Evolutionary conservation across 2,888 invertebrate genomes (phyloP).

Genomic region (Steinernema scapterisci): DNA sequence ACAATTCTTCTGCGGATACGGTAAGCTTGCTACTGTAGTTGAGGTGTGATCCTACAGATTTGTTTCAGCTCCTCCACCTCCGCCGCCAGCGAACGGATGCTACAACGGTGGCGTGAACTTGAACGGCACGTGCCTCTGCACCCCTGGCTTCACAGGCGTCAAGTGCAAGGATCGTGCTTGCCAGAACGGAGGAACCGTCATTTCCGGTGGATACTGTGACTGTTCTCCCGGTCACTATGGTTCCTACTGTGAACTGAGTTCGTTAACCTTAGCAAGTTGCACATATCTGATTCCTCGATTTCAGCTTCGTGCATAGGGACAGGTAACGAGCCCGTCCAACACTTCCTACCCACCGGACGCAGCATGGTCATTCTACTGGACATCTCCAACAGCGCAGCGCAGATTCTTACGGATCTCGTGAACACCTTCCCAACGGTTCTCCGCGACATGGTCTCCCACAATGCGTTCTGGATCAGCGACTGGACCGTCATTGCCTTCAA

Average conservation of each 20-base stretch:
- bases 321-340: slow-evolving; percentile 69
- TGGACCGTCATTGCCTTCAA: slow-evolving; percentile 33
- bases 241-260: slow-evolving; percentile 48
- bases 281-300: neutral
- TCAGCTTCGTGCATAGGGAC: slow-evolving; percentile 47
- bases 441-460: slow-evolving; percentile 32
- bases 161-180: slow-evolving; percentile 50
- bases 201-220: slow-evolving; percentile 41
- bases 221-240: slow-evolving; percentile 53
- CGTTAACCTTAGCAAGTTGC: slow-evolving; percentile 1
- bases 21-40: slow-evolving; percentile 17
- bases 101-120: slow-evolving; percentile 56
- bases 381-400: slow-evolving; percentile 28
- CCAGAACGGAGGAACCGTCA: slow-evolving; percentile 54
- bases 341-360: slow-evolving; percentile 23
- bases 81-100: slow-evolving; percentile 49
- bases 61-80: slow-evolving; percentile 45
- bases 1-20: slow-evolving; percentile 50
- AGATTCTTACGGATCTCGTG: slow-evolving; percentile 3
- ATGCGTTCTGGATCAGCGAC: slow-evolving; percentile 30
- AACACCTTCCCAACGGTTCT: neutral
- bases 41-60: neutral
- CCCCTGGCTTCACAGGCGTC: slow-evolving; percentile 49
- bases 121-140: slow-evolving; percentile 57
- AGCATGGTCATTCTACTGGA: slow-evolving; percentile 35